phyloP scores from a whole-genome alignment of 2,888 invertebrate genomes.

The Perizoma affinitatum region DNA sequence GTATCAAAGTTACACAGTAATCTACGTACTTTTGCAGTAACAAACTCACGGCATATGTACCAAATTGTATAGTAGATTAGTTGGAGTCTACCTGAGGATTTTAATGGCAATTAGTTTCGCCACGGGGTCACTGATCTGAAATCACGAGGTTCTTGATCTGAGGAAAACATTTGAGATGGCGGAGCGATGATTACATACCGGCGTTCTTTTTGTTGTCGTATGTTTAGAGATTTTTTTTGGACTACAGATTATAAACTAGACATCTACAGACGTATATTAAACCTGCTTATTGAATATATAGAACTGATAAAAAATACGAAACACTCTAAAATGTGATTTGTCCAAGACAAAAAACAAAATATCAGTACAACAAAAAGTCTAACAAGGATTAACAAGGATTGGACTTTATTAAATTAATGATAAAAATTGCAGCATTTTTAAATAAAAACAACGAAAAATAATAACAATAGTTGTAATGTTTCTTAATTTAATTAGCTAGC shows the following conservation, averaged over 20 bases:
- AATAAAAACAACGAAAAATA: too few relatives aligned
- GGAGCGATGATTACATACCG: slow-evolving; percentile 23
- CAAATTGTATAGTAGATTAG: background rate
- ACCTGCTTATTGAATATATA: background rate
- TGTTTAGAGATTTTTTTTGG: slow-evolving; percentile 20
- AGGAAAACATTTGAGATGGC: slow-evolving; percentile 25
- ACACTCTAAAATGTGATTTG: background rate
- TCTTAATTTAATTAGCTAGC: background rate
- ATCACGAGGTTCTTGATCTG: slow-evolving; percentile 33
- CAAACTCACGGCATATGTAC: too few relatives aligned
- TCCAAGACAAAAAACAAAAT: too few relatives aligned
- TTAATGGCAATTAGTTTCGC: slow-evolving; percentile 51
- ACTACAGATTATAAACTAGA: background rate
- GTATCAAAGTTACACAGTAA: too few relatives aligned
- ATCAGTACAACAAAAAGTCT: too few relatives aligned
- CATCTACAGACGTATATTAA: background rate
- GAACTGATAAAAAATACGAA: background rate
- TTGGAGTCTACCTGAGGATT: slow-evolving; percentile 28
- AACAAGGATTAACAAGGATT: too few relatives aligned
- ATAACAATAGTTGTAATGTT: too few relatives aligned
- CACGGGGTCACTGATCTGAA: slow-evolving; percentile 44
- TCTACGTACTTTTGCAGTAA: too few relatives aligned
- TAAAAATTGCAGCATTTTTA: too few relatives aligned
- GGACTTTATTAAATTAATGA: too few relatives aligned
- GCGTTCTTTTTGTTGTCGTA: slow-evolving; percentile 10